Evolutionary conservation across 2,113 vertebrate species (phyloP), one percentile per base, ranked within the genome.

Genomic region (Sinocyclocheilus grahami): DNA sequence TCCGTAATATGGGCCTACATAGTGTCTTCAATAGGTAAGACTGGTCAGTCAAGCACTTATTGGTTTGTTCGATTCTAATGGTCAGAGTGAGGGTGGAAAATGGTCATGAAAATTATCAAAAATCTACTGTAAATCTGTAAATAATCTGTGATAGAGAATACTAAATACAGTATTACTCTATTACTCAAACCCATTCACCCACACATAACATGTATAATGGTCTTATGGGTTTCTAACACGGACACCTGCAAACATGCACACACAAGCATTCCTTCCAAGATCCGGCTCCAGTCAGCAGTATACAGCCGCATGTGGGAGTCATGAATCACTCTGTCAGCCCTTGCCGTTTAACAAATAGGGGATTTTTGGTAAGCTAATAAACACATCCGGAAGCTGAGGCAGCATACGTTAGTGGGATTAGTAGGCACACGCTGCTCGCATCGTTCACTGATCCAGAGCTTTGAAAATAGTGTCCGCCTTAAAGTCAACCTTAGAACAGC

Each of bases 261-360:
- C 77, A 60, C 82, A 51, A 72, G 39, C 74, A 60, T 22, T 42
- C 27, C n/a, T 16, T 74, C 58, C 55, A 51, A 16, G 39, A 46
- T 60, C 78, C 48, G n/a, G 27, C 48, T 74, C 72, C 74, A 88
- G 33, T 77, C 82, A 84, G 78, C 88, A 87, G 75, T 67, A 89
- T 82, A 86, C 62, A 13, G 33, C 82, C 14, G 63, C 75, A 78
- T 72, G 55, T 71, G 75, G 58, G 85, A 37, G 82, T 88, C 83
- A 88, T 89, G 86, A 87, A 90, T 85, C 81, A 82, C 69, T 88
- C 87, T 78, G 88, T 89, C 85, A 85, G 62, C 85, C 79, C 77
- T 86, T 39, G 37, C 51, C 24, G 82, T 67, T 88, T 84, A 86
- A 83, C 78, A 86, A 88, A 82, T 82, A 24, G 27, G 76, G 67